These are phyloP conservation scores for Zhengitettix transpicula DNA, from an alignment of 2,888 invertebrate species.

Conservation along the genomic window DNA sequence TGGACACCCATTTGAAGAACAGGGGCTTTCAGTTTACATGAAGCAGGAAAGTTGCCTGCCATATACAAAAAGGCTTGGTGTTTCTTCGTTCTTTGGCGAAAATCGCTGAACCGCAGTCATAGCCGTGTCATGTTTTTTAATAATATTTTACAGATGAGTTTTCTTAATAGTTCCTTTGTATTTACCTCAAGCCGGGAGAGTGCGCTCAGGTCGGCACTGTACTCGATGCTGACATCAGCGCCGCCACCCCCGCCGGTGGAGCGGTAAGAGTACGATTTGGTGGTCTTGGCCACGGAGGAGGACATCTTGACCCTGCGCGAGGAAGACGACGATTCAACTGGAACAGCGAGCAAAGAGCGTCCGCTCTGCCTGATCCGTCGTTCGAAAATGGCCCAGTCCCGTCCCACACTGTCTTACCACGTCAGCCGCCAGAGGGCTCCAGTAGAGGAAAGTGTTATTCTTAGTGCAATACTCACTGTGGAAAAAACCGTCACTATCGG, in stretches of 20 bases:
- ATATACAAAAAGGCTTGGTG: no score
- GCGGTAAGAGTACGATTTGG: constrained; percentile 77
- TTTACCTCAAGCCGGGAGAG: constrained; percentile 91
- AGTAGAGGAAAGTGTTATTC: not conserved
- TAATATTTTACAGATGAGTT: no score
- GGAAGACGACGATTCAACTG: not conserved
- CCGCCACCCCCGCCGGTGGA: constrained; percentile 53
- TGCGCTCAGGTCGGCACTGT: constrained; percentile 83
- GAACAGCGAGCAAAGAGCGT: not conserved
- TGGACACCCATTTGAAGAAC: no score
- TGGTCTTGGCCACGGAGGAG: constrained; percentile 47
- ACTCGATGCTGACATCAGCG: constrained; percentile 89
- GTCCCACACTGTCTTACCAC: no score
- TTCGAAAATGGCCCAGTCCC: not conserved
- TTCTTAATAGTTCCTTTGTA: constrained; percentile 6
- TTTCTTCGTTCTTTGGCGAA: no score
- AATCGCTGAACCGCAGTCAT: no score
- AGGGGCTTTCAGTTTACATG: no score
- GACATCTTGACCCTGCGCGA: constrained; percentile 17
- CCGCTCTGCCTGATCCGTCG: not conserved
- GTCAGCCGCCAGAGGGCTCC: not conserved
- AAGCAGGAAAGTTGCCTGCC: no score
- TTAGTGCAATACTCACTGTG: not conserved
- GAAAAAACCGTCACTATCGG: not conserved
- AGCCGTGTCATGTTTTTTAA: no score